phyloP scores from a whole-genome alignment of 2,797 vertebrate genomes.

The Remorina albescens region DNA sequence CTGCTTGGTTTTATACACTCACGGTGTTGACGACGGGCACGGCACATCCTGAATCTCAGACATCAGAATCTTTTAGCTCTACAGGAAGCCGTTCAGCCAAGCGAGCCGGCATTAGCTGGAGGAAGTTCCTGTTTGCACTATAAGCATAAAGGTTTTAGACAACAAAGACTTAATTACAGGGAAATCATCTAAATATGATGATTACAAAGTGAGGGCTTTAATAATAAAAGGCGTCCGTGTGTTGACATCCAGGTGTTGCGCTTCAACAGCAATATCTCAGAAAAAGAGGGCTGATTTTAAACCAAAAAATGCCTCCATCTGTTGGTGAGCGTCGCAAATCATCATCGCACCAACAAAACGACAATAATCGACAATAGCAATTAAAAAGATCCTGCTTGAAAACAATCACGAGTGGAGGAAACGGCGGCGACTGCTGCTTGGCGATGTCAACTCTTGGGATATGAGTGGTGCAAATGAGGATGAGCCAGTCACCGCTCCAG shows the following conservation, averaged over 20 bases:
- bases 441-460: constrained; percentile 64
- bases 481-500: constrained; percentile 70
- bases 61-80: not conserved
- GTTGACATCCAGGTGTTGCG: not conserved
- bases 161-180: not conserved
- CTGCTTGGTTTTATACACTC: not conserved
- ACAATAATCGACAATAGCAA: constrained; percentile 40
- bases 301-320: not conserved
- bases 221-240: not conserved
- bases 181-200: not conserved
- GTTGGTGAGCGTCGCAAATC: not conserved
- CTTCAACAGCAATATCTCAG: constrained; percentile 2
- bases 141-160: not conserved
- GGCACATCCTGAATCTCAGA: not conserved
- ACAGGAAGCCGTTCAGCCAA: not conserved
- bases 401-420: constrained; percentile 44
- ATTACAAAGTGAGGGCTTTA: not conserved
- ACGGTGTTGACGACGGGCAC: not conserved
- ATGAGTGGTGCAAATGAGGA: constrained; percentile 77
- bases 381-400: constrained; percentile 42
- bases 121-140: not conserved
- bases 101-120: not conserved
- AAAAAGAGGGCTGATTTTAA: not conserved
- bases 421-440: constrained; percentile 50
- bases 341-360: constrained; percentile 15